A percentile compares a stretch with the other conserved stretches of the same genome.
Evolutionary conservation across 2,113 vertebrate species (phyloP).

Genomic region (Echinops telfairi): DNA sequence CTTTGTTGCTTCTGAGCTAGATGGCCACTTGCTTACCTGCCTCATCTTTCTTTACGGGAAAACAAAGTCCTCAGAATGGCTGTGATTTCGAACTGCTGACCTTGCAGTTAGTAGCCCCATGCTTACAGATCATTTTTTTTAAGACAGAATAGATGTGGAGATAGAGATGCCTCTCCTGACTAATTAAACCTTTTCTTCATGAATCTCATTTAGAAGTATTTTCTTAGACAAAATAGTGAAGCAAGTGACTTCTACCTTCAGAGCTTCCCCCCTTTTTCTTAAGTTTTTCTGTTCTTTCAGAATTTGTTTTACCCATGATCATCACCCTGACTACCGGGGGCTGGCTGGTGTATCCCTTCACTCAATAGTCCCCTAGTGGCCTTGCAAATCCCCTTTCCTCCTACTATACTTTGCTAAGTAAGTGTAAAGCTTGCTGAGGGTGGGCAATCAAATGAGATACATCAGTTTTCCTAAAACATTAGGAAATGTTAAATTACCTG

Average conservation of each 20-base stretch:
- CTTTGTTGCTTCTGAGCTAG: too few species aligned
- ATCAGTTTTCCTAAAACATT: neutral
- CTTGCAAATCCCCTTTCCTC: neutral
- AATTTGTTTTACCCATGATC: neutral
- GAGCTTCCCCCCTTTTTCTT: neutral
- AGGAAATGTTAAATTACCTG: neutral
- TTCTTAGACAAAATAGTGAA: neutral
- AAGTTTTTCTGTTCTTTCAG: conserved; percentile 5
- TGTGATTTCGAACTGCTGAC: too few species aligned
- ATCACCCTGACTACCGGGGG: neutral
- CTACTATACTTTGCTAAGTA: neutral
- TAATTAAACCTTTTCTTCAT: neutral
- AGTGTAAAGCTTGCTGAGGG: neutral
- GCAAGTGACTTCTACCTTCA: neutral
- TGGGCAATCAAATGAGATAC: neutral
- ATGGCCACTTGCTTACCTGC: too few species aligned
- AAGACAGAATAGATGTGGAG: too few species aligned
- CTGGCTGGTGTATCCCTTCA: neutral
- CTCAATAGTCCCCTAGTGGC: neutral
- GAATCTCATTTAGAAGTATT: neutral
- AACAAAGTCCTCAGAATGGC: too few species aligned
- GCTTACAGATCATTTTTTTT: too few species aligned
- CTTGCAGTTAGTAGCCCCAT: too few species aligned
- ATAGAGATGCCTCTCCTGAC: neutral
- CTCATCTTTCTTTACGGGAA: too few species aligned